These are phyloP conservation scores for Leucoma salicis DNA, from an alignment of 2,888 invertebrate species.

Conservation along the genomic window DNA sequence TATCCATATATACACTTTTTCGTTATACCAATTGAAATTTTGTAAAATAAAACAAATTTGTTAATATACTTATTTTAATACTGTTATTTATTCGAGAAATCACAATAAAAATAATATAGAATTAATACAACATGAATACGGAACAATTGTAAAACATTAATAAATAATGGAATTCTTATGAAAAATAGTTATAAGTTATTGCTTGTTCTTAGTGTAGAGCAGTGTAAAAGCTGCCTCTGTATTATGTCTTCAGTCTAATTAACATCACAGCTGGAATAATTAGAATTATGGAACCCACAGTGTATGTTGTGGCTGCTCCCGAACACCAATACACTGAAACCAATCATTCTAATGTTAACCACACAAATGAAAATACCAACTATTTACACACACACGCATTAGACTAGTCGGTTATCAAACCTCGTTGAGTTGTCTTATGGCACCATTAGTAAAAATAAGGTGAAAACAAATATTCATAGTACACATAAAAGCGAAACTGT, in stretches of 20 bases:
- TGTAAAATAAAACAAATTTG: slow-evolving; percentile 8
- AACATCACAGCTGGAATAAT: slow-evolving; percentile 89
- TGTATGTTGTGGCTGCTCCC: slow-evolving; percentile 92
- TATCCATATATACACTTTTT: too few relatives aligned
- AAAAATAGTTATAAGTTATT: slow-evolving; percentile 20
- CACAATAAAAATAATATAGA: slow-evolving; percentile 33
- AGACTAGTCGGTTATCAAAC: too few relatives aligned
- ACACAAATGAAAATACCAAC: background rate
- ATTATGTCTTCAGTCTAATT: slow-evolving; percentile 69
- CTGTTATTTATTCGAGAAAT: slow-evolving; percentile 57
- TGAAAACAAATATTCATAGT: too few relatives aligned
- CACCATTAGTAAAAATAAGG: too few relatives aligned
- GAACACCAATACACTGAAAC: slow-evolving; percentile 93
- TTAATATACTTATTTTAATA: slow-evolving; percentile 44
- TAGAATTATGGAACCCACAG: slow-evolving; percentile 88
- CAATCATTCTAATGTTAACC: background rate
- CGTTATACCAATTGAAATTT: background rate
- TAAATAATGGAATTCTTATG: slow-evolving; percentile 36
- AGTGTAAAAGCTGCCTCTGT: slow-evolving; percentile 45
- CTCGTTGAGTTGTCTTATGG: too few relatives aligned
- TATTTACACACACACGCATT: too few relatives aligned
- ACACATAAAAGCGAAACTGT: too few relatives aligned
- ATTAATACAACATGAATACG: slow-evolving; percentile 30
- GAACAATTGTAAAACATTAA: slow-evolving; percentile 36
- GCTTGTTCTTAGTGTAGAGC: slow-evolving; percentile 34